Conservation (phyloP, 2,113 vertebrate genomes). For the Oreochromis tanganicae region DNA sequence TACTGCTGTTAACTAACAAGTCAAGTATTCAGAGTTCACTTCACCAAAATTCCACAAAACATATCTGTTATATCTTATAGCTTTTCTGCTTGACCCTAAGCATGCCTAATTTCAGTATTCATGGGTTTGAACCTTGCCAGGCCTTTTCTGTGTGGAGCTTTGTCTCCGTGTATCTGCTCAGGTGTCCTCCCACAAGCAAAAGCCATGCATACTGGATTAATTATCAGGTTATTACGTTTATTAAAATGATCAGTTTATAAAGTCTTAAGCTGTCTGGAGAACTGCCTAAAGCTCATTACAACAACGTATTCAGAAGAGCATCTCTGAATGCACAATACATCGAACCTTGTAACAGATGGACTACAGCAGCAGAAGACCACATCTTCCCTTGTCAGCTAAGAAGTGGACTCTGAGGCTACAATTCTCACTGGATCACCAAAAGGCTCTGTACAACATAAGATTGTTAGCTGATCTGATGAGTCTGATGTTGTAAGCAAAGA, state of each 20-base stretch:
- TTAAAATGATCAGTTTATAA: background rate
- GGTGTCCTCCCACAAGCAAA: background rate
- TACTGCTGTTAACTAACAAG: background rate
- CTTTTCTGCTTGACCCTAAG: background rate
- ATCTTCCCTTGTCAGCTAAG: background rate
- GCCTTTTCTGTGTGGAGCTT: background rate
- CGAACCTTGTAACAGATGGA: background rate
- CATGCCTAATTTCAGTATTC: background rate
- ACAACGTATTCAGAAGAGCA: background rate
- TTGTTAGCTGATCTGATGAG: background rate
- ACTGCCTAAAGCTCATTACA: background rate
- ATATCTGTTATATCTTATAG: background rate
- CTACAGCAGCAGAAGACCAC: background rate
- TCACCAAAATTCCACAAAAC: background rate
- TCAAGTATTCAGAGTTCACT: background rate
- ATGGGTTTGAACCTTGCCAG: background rate
- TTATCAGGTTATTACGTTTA: background rate
- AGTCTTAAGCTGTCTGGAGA: background rate
- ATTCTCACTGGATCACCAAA: background rate
- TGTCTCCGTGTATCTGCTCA: background rate
- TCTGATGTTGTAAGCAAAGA: background rate
- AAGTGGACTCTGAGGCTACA: background rate
- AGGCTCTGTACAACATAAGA: background rate
- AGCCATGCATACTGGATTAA: background rate
- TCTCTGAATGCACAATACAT: background rate